phyloP scores from a whole-genome alignment of 1,140 invertebrate genomes.

The Diabrotica virgifera region DNA sequence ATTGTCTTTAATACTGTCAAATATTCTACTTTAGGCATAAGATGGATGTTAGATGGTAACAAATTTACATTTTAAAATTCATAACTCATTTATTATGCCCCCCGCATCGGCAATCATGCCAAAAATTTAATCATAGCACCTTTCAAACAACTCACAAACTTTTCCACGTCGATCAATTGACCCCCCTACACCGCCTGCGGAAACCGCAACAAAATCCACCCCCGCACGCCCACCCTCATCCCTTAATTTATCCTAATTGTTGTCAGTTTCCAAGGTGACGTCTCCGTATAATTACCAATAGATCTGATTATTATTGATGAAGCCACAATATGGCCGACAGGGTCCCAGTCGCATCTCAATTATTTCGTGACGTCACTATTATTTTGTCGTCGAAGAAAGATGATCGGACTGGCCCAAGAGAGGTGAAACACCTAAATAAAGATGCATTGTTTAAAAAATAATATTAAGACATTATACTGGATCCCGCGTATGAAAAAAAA shows the following conservation, averaged over 20 bases:
- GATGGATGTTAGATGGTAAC: no score
- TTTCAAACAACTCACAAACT: background rate
- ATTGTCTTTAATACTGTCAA: no score
- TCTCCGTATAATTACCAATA: conserved; percentile 34
- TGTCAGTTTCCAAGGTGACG: conserved; percentile 37
- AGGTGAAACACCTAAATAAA: background rate
- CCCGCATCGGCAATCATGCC: background rate
- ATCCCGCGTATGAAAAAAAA: no score
- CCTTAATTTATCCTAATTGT: conserved; percentile 39
- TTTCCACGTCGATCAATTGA: background rate
- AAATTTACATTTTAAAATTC: no score
- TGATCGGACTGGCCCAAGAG: background rate
- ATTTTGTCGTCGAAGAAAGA: background rate
- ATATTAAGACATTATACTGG: no score
- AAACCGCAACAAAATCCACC: conserved; percentile 1
- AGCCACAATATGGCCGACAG: conserved; percentile 29
- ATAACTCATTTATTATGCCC: no score
- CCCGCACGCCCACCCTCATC: conserved; percentile 10
- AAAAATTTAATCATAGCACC: background rate
- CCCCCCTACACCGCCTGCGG: background rate
- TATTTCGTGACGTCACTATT: conserved; percentile 18
- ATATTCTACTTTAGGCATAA: no score
- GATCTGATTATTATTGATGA: conserved; percentile 38
- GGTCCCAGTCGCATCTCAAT: conserved; percentile 22
- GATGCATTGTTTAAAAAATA: no score